These are phyloP conservation scores for Pangasius mekongensis DNA, from an alignment of 2,797 vertebrate genomes.

Conservation along the genomic window DNA sequence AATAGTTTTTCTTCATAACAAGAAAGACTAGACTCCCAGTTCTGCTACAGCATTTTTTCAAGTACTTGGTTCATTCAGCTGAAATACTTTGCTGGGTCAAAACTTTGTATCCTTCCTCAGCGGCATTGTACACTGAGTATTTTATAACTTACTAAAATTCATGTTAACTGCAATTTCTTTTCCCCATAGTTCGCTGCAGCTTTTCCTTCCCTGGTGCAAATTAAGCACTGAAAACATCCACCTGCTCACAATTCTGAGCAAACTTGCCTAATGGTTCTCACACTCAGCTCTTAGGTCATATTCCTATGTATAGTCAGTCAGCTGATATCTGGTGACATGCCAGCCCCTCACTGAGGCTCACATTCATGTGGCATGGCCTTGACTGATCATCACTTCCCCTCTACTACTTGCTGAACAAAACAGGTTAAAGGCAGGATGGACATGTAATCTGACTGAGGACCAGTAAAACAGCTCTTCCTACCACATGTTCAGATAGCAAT, in stretches of 20 bases:
- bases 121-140: neutral
- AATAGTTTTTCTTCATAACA: too few relatives aligned
- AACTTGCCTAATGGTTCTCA: neutral
- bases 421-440: neutral
- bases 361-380: slow-evolving; percentile 19
- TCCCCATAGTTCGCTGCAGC: neutral
- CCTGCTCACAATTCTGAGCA: neutral
- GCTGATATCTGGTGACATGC: slow-evolving; percentile 57
- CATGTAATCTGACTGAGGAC: neutral
- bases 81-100: neutral
- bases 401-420: neutral
- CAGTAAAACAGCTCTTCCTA: neutral
- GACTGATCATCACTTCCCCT: slow-evolving; percentile 27
- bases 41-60: neutral
- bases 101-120: neutral
- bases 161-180: neutral
- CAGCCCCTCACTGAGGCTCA: slow-evolving; percentile 47
- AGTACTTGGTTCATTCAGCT: neutral
- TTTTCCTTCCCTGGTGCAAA: neutral
- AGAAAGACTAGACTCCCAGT: neutral
- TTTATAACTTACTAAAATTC: neutral
- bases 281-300: neutral
- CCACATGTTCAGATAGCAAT: neutral
- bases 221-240: neutral
- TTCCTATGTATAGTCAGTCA: slow-evolving; percentile 50